Conservation (phyloP, 35 echinoderm and acorn worm species). For the Eucidaris tribuloides region DNA sequence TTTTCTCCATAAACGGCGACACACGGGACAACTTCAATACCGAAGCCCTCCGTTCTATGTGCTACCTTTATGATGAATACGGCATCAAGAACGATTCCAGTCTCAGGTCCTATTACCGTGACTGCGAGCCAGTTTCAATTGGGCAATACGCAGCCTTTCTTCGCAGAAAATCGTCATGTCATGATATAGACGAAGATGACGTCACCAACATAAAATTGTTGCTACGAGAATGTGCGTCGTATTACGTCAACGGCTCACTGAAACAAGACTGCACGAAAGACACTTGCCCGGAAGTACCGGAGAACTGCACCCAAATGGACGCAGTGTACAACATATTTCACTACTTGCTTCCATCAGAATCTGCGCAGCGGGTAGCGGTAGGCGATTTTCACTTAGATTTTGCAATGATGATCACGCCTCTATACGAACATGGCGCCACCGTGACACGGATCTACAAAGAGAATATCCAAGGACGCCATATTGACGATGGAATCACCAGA, state of each 20-base stretch:
- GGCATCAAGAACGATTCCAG: neutral
- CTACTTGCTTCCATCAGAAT: conserved; percentile 16
- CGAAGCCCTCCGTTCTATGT: neutral
- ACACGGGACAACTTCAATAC: neutral
- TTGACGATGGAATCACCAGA: conserved; percentile 27
- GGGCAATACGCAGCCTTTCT: neutral
- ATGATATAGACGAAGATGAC: neutral
- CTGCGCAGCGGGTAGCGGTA: neutral
- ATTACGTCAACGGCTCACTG: neutral
- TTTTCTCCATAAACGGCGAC: too few relatives aligned
- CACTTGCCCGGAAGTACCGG: conserved; percentile 7
- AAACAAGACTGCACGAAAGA: neutral
- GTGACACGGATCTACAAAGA: conserved; percentile 39
- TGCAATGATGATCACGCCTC: conserved; percentile 12
- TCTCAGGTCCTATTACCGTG: neutral
- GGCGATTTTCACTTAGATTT: neutral
- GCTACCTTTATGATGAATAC: neutral
- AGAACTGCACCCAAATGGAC: conserved; percentile 26
- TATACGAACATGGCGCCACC: neutral
- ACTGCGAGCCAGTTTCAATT: neutral
- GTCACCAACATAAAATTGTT: neutral
- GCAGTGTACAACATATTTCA: conserved; percentile 34
- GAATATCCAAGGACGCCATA: conserved; percentile 4
- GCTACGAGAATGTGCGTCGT: neutral
- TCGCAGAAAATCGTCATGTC: neutral